Base-by-base conservation (phyloP, 2,888 invertebrate genomes). In the Platycheirus albimanus region DNA sequence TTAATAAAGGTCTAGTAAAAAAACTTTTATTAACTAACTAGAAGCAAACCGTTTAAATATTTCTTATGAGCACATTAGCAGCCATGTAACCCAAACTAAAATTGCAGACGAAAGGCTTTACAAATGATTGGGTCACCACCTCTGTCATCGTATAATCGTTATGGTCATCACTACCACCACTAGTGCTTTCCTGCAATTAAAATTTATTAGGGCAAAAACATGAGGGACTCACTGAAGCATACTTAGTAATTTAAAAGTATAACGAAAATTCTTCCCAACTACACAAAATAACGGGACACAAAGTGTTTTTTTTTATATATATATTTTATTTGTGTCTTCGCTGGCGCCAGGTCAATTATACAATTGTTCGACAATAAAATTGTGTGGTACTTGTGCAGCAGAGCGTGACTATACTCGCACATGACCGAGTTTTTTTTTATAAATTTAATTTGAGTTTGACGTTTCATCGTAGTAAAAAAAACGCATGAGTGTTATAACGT, bases 291-390 rank as follows among this genome's bases (percentile, higher is more conserved):
- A 58, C 41, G 15, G 13, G 11, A 17, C 54, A 47, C 56, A 72
- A 74, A 69, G 51, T 64, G 38, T 52, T 5, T 19, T 36, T 43
- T 63, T n/a, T n/a, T n/a, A 41, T 71, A 13, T 15, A 19, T 38
- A 52, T 47, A 24, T 76, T 71, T 52, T 61, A 71, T 54, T 71
- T 70, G 51, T 77, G 58, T 76, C 85, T 74, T 33, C 7, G 61
- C 77, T 86, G 86, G 86, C 85, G 85, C 86, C 86, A 86, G 80
- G 85, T 85, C 85, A 86, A 86, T 86, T 86, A 85, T 76, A 85
- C 75, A 80, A 85, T 76, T 79, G 38, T 78, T 64, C 72, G 56
- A 78, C 63, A 78, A 74, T 78, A 74, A 79, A 64, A 78, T 52
- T 72, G 54, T 81, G 61, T 64, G 47, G 67, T 72, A 78, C 66